phyloP scores from a whole-genome alignment of 2,888 invertebrate genomes.

The Lepidochitona cinerea region DNA sequence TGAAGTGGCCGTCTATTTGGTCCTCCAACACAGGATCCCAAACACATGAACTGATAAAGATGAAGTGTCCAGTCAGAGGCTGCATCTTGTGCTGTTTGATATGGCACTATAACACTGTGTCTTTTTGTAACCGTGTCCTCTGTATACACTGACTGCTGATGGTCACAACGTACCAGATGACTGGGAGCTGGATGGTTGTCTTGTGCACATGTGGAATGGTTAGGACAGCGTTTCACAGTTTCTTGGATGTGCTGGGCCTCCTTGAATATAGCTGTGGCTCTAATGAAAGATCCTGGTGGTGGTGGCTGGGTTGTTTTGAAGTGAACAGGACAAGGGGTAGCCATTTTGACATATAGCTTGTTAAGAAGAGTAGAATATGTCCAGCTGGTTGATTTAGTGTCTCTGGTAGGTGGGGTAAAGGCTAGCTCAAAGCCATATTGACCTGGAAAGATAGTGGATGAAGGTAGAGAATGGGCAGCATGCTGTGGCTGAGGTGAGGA shows the following conservation, averaged over 20 bases:
- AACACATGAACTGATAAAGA: constrained; percentile 5
- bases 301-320: not conserved
- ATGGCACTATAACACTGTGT: not conserved
- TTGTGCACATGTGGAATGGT: not conserved
- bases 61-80: not conserved
- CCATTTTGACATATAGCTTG: not conserved
- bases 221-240: not conserved
- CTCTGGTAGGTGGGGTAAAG: not conserved
- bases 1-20: not conserved
- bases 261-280: not conserved
- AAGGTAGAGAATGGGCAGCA: constrained; percentile 4
- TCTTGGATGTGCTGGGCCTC: not conserved
- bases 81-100: not conserved
- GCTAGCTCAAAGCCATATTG: not conserved
- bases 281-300: not conserved
- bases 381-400: not conserved
- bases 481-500: not conserved
- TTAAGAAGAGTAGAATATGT: not conserved
- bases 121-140: not conserved
- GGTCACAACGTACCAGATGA: not conserved
- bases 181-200: constrained; percentile 2
- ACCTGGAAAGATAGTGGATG: not conserved
- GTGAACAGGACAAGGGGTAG: not conserved
- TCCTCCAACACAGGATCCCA: not conserved
- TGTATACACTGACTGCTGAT: not conserved